Evolutionary conservation across 1,140 invertebrate genomes (phyloP).

Genomic region (Aleiodes sp.): DNA sequence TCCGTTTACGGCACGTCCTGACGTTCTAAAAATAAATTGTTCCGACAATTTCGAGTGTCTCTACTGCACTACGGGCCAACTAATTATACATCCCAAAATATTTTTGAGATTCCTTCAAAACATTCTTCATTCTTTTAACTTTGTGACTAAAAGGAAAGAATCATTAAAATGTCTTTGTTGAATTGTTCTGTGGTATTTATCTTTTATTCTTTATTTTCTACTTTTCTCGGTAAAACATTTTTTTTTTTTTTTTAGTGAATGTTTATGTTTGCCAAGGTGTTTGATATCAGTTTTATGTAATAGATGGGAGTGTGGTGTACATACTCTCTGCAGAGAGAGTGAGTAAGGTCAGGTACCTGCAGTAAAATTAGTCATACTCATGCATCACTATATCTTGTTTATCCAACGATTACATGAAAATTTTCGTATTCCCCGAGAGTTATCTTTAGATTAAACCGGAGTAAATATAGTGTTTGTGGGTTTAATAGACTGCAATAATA

Average conservation of each 20-base stretch:
- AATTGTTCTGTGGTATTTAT: neutral
- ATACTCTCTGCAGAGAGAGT: no score
- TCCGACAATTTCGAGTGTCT: conserved; percentile 29
- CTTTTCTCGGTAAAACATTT: no score
- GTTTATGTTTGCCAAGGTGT: no score
- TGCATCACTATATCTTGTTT: neutral
- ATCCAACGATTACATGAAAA: no score
- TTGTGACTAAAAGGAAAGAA: neutral
- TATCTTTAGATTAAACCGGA: no score
- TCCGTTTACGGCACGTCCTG: conserved; percentile 21
- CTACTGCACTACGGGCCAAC: conserved; percentile 22
- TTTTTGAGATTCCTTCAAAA: conserved; percentile 27
- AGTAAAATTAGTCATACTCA: neutral
- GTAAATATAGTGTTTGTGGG: no score
- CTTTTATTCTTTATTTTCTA: conserved; percentile 1
- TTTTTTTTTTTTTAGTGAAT: no score
- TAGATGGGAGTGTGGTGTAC: neutral
- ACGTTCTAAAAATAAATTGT: conserved; percentile 49
- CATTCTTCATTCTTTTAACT: neutral
- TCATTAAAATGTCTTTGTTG: neutral
- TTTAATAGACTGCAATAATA: no score
- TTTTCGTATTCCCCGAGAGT: no score
- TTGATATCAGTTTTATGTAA: conserved; percentile 4
- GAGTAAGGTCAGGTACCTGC: conserved; percentile 19
- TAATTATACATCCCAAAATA: conserved; percentile 46